Conservation (phyloP, 2,888 invertebrate species). For the Panzeria rudis region DNA sequence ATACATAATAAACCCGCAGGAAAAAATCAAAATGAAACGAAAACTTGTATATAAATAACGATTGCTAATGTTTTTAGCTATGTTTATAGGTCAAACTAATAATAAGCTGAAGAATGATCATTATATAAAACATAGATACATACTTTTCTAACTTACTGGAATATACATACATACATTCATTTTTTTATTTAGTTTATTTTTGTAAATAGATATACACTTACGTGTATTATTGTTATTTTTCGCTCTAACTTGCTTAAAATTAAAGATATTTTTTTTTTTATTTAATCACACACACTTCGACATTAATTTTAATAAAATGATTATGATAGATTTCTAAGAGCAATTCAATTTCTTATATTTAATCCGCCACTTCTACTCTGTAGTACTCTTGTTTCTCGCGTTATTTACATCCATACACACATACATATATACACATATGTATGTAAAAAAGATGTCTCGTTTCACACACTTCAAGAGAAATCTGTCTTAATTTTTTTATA, state of each 20-base stretch:
- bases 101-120: neutral
- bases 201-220: constrained; percentile 46
- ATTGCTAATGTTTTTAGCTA: neutral
- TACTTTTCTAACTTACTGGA: neutral
- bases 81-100: no score
- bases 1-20: no score
- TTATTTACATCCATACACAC: no score
- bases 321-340: constrained; percentile 37
- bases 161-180: neutral
- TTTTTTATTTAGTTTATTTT: constrained; percentile 22
- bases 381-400: neutral
- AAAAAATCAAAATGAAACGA: no score
- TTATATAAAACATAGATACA: neutral
- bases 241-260: constrained; percentile 34
- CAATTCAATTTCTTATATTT: constrained; percentile 15
- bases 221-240: constrained; percentile 55
- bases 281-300: constrained; percentile 36
- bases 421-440: no score
- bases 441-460: no score
- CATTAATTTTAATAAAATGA: constrained; percentile 55
- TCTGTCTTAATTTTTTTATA: no score
- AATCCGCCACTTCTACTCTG: neutral
- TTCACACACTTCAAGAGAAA: no score
- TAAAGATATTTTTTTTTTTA: constrained; percentile 4
- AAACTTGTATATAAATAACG: neutral